phyloP scores from a whole-genome alignment of 2,888 invertebrate genomes.

The Eucera pruinosa region DNA sequence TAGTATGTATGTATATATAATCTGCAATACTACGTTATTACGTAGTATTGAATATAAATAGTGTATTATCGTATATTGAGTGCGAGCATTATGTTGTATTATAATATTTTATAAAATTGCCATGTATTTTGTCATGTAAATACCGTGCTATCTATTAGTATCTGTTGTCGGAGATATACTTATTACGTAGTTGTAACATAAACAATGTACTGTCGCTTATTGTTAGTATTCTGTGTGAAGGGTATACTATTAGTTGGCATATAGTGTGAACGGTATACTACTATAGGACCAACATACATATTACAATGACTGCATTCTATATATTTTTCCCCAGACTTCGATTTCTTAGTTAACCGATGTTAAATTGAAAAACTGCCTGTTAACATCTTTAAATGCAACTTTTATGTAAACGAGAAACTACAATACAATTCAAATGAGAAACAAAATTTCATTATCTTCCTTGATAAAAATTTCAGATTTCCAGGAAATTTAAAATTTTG shows the following conservation, averaged over 20 bases:
- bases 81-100: conserved; percentile 8
- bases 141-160: neutral
- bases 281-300: neutral
- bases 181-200: conserved; percentile 8
- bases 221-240: neutral
- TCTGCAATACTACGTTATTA: conserved; percentile 8
- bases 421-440: no score
- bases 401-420: neutral
- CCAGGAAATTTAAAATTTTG: neutral
- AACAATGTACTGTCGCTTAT: conserved; percentile 9
- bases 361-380: no score
- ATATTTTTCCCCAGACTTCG: neutral
- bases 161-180: neutral
- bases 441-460: neutral
- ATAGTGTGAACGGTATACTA: neutral
- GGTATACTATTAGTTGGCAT: neutral
- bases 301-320: neutral
- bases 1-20: conserved; percentile 7
- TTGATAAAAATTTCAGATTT: neutral
- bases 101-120: conserved; percentile 6
- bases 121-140: neutral
- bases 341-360: neutral
- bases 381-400: neutral
- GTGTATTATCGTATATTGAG: neutral
- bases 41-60: conserved; percentile 16